Percentiles rank a stretch among this genome's conserved stretches.
Evolutionary conservation across 2,113 vertebrate species (phyloP).

Genomic region (Pachypanchax playfairii): DNA sequence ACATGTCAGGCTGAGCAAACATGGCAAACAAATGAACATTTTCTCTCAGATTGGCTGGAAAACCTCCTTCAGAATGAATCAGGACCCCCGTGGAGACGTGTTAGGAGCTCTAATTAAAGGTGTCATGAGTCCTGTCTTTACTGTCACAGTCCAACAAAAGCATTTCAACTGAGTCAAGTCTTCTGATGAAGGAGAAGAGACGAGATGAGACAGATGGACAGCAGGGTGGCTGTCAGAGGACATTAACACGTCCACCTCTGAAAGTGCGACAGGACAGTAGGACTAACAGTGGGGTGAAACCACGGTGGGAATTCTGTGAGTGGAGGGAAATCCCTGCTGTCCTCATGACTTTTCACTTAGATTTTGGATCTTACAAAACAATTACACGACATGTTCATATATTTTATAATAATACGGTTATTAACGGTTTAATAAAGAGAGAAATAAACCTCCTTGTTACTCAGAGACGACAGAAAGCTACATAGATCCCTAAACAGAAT

Average conservation of each 20-base stretch:
- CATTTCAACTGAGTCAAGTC: not conserved
- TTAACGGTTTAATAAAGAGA: constrained; percentile 2
- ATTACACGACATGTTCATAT: constrained; percentile 7
- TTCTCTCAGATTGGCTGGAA: constrained; percentile 20
- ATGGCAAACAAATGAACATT: constrained; percentile 20
- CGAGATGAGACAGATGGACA: constrained; percentile 44
- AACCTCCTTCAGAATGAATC: constrained; percentile 38
- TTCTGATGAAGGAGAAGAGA: not conserved
- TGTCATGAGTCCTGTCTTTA: constrained; percentile 16
- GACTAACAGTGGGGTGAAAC: constrained; percentile 6
- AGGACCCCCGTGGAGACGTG: constrained; percentile 21
- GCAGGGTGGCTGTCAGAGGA: constrained; percentile 50
- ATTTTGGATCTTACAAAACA: constrained; percentile 1
- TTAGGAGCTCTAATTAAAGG: constrained; percentile 34
- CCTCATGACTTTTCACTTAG: constrained; percentile 10
- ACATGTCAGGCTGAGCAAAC: constrained; percentile 41
- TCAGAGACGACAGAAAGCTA: too few species aligned
- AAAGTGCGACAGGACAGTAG: constrained; percentile 23
- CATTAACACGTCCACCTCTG: constrained; percentile 53
- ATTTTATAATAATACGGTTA: not conserved
- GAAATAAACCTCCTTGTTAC: not conserved
- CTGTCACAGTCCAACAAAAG: not conserved
- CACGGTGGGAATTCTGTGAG: constrained; percentile 19
- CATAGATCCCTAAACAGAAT: too few species aligned
- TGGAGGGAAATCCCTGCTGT: constrained; percentile 14